Percentiles rank a stretch among this genome's conserved stretches.
Evolutionary conservation across 2,113 vertebrate genomes (phyloP).

Genomic region (Hippocampus barbouri): DNA sequence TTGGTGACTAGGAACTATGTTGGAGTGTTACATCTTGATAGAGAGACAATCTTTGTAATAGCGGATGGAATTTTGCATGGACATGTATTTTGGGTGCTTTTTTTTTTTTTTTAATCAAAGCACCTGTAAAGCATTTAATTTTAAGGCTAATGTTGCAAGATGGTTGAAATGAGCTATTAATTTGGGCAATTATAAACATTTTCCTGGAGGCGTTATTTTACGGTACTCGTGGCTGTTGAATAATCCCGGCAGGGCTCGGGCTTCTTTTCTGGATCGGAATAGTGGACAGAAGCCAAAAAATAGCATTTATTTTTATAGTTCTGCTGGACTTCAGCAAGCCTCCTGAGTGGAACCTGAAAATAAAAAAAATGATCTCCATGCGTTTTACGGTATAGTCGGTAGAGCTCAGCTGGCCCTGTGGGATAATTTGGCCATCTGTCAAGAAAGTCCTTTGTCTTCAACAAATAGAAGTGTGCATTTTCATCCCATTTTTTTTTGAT

Average conservation of each 20-base stretch:
- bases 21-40: no score
- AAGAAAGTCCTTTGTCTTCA: slow-evolving; percentile 7
- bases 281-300: background rate
- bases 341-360: background rate
- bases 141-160: no score
- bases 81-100: no score
- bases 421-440: slow-evolving; percentile 1
- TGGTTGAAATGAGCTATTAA: no score
- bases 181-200: slow-evolving; percentile 3
- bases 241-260: background rate
- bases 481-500: background rate
- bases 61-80: no score
- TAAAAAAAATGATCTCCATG: background rate
- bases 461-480: slow-evolving; percentile 7
- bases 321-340: background rate
- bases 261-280: no score
- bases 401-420: background rate
- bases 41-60: no score
- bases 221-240: background rate
- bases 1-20: no score
- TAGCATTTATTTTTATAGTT: background rate
- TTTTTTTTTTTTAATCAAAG: no score
- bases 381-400: background rate
- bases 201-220: background rate
- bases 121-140: no score